Conservation (phyloP, 2,888 invertebrate genomes). For the Tachina lurida region DNA sequence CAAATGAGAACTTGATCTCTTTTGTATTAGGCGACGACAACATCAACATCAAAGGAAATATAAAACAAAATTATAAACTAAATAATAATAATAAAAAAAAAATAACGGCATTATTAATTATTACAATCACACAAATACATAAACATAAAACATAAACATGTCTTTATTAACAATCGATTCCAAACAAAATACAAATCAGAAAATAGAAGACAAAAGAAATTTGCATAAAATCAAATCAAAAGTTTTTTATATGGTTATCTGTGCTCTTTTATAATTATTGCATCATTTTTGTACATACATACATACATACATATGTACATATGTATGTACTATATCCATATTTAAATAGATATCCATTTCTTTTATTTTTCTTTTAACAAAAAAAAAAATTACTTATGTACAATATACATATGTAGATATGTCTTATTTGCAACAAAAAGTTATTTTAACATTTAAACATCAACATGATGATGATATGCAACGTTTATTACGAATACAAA, state of each 20-base stretch:
- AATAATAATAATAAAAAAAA: constrained; percentile 2
- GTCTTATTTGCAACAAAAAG: neutral
- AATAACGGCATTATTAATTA: constrained; percentile 58
- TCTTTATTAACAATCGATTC: constrained; percentile 24
- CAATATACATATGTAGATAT: no score
- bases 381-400: neutral
- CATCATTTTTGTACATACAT: constrained; percentile 14
- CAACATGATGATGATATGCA: constrained; percentile 15
- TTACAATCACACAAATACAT: constrained; percentile 27
- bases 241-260: constrained; percentile 15
- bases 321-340: neutral
- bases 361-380: constrained; percentile 12
- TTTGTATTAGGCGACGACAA: neutral
- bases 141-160: constrained; percentile 55
- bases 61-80: constrained; percentile 6
- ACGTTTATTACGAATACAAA: neutral
- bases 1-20: constrained; percentile 36
- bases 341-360: no score
- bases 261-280: constrained; percentile 46
- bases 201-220: constrained; percentile 44
- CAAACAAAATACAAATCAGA: constrained; percentile 15
- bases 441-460: constrained; percentile 12
- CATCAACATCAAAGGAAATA: constrained; percentile 22
- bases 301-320: neutral
- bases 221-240: constrained; percentile 61